These are phyloP conservation scores for Colinus virginianus DNA, from an alignment of 2,113 vertebrate species.

Conservation along the genomic window DNA sequence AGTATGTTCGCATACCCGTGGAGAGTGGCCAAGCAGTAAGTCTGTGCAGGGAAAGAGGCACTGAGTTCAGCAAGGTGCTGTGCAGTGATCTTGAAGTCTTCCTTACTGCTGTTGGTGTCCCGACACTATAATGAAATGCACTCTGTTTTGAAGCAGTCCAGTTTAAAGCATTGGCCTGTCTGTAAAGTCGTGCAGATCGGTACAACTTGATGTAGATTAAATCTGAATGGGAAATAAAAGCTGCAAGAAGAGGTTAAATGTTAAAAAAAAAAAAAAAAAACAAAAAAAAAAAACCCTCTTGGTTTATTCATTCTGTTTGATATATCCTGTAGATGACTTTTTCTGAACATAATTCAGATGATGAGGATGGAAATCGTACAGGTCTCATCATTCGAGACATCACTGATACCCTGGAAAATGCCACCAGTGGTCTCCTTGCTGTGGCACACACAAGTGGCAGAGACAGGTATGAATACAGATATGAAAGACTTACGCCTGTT, in stretches of 20 bases:
- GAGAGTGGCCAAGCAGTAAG: conserved; percentile 71
- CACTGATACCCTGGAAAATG: conserved; percentile 41
- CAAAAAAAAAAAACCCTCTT: not conserved
- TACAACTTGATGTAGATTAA: not conserved
- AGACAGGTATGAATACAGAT: conserved; percentile 17
- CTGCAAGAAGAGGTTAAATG: not conserved
- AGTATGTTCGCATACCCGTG: conserved; percentile 65
- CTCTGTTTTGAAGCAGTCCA: not conserved
- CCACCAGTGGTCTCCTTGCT: conserved; percentile 29
- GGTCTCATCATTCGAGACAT: conserved; percentile 57
- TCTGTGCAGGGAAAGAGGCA: not conserved
- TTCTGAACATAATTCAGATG: conserved; percentile 27
- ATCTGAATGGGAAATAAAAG: not conserved
- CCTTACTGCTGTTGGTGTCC: not conserved
- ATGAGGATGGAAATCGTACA: conserved; percentile 45
- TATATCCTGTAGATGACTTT: conserved; percentile 61
- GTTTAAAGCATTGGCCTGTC: not conserved
- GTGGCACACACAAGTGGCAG: conserved; percentile 34
- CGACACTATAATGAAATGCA: not conserved
- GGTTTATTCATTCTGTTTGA: not conserved
- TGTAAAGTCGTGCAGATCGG: not conserved
- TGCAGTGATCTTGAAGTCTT: not conserved
- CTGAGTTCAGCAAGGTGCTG: not conserved
- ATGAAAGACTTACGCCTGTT: not conserved
- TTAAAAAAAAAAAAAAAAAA: too few species aligned